Percentiles rank a stretch among this genome's conserved stretches.
phyloP scores from a whole-genome alignment of 2,113 vertebrate genomes.

The Gymnogyps californianus region DNA sequence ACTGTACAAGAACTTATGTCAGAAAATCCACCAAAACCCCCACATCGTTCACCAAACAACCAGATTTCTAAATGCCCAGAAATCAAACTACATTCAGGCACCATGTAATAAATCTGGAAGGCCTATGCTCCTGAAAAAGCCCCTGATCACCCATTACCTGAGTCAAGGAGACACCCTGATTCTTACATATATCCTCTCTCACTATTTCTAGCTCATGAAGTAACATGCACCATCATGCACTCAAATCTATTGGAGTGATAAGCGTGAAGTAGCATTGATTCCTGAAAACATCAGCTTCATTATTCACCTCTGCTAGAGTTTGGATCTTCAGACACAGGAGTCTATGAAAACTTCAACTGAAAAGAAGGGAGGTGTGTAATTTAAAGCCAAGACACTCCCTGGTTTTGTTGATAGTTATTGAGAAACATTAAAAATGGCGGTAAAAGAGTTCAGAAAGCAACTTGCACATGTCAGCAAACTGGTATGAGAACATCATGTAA shows the following conservation, averaged over 20 bases:
- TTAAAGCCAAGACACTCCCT: not conserved
- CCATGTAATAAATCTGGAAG: not conserved
- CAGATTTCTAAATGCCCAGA: not conserved
- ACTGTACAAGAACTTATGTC: not conserved
- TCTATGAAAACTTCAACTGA: not conserved
- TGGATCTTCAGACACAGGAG: not conserved
- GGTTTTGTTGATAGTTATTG: not conserved
- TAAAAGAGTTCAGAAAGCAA: not conserved
- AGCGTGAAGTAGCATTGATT: not conserved
- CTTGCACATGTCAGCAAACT: not conserved
- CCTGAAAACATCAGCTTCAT: not conserved
- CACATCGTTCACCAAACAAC: not conserved
- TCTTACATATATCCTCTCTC: not conserved
- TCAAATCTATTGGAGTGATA: not conserved
- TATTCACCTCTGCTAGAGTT: not conserved
- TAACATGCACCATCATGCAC: not conserved
- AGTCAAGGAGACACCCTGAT: not conserved
- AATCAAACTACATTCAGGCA: accelerated
- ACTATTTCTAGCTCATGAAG: not conserved
- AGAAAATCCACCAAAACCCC: not conserved
- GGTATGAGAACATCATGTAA: not conserved
- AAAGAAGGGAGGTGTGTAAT: not conserved
- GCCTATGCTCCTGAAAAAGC: not conserved
- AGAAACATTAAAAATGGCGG: not conserved
- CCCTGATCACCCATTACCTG: too few species aligned